A percentile compares a stretch with the other conserved stretches of the same genome.
Conservation (phyloP, 2,888 invertebrate species). For the Lissocephala sabroskyi region DNA sequence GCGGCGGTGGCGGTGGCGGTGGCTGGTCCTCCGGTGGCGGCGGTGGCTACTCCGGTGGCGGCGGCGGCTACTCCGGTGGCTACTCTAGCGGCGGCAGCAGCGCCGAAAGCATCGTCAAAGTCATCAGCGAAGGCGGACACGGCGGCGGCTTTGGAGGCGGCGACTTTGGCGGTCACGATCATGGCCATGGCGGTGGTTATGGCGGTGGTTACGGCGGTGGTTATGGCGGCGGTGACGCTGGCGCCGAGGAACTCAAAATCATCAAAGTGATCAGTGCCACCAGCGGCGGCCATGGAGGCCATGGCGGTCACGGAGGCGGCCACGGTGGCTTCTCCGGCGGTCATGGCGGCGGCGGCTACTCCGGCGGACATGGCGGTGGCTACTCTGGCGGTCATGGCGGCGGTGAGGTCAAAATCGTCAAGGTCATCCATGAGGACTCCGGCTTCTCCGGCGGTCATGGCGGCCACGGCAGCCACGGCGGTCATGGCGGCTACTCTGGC, state of each 20-base stretch:
- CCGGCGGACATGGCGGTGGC: slow-evolving; percentile 13
- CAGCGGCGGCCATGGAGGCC: slow-evolving; percentile 5
- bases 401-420: slow-evolving; percentile 36
- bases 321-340: slow-evolving; percentile 9
- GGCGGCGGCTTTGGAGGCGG: slow-evolving; percentile 28
- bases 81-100: slow-evolving; percentile 39
- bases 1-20: slow-evolving; percentile 21
- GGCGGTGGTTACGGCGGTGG: slow-evolving; percentile 29
- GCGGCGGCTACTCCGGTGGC: too few species aligned
- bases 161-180: slow-evolving; percentile 23
- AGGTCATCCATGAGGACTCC: slow-evolving; percentile 30
- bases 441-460: not conserved
- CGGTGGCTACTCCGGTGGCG: slow-evolving; percentile 30
- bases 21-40: slow-evolving; percentile 31
- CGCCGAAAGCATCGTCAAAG: slow-evolving; percentile 44
- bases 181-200: slow-evolving; percentile 24
- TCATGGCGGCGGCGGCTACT: slow-evolving; percentile 13
- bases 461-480: slow-evolving; percentile 10
- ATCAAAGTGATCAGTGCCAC: slow-evolving; percentile 15
- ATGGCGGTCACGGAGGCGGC: slow-evolving; percentile 9
- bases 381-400: slow-evolving; percentile 19
- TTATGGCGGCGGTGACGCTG: not conserved
- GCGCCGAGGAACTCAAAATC: slow-evolving; percentile 2
- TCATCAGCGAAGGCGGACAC: slow-evolving; percentile 18
- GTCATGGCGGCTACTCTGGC: slow-evolving; percentile 4